Evolutionary conservation across 2,113 vertebrate genomes (phyloP).

Genomic region (Mugil cephalus): DNA sequence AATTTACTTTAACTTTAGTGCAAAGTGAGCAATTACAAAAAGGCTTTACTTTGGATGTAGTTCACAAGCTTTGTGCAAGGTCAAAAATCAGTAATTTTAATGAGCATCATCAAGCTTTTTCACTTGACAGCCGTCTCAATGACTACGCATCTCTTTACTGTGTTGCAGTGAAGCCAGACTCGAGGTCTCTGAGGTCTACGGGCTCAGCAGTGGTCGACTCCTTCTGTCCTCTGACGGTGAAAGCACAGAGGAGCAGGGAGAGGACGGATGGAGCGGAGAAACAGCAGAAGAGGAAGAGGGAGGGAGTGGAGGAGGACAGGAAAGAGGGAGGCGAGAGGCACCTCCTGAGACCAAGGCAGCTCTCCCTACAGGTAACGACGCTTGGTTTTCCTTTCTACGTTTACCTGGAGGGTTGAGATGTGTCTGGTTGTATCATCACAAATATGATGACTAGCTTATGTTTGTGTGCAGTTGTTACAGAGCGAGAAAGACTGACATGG

Average conservation of each 20-base stretch:
- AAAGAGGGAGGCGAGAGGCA: slow-evolving; percentile 27
- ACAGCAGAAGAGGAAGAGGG: slow-evolving; percentile 20
- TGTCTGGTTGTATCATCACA: slow-evolving; percentile 2
- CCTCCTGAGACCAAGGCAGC: slow-evolving; percentile 52
- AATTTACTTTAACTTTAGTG: too few relatives aligned
- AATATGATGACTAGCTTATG: too few relatives aligned
- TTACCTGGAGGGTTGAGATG: slow-evolving; percentile 7
- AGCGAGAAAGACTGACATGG: too few relatives aligned
- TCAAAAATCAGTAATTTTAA: too few relatives aligned
- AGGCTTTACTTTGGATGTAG: too few relatives aligned
- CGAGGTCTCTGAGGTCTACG: slow-evolving; percentile 15
- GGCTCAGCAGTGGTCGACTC: slow-evolving; percentile 14
- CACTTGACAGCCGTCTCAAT: too few relatives aligned
- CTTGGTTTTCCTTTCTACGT: slow-evolving; percentile 11
- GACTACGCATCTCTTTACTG: background rate
- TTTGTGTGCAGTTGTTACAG: too few relatives aligned
- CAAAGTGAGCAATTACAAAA: too few relatives aligned
- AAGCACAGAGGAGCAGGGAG: slow-evolving; percentile 42
- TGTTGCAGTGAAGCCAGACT: slow-evolving; percentile 27
- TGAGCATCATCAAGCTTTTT: too few relatives aligned
- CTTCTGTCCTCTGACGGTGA: slow-evolving; percentile 20
- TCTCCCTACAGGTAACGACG: slow-evolving; percentile 59
- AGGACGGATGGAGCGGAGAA: slow-evolving; percentile 29
- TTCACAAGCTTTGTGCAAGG: too few relatives aligned
- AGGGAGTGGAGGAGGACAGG: background rate